These are phyloP conservation scores for Nipponacmea schrenckii DNA, from an alignment of 2,888 invertebrate genomes.

Conservation along the genomic window DNA sequence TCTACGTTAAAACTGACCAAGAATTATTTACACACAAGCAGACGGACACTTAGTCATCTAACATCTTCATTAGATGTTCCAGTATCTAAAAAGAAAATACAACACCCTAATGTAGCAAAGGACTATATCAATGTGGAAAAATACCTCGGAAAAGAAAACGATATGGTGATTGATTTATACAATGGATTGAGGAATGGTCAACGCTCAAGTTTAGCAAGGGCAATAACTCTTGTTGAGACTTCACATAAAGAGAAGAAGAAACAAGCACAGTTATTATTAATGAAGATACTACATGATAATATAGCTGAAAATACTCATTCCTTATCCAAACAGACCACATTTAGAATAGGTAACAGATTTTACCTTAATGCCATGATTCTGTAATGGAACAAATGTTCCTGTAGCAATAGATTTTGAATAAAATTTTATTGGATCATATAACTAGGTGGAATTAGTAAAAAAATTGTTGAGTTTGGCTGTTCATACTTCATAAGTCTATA, in stretches of 20 bases:
- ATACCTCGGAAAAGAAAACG: constrained; percentile 10
- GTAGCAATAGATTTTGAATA: no score
- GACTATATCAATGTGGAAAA: constrained; percentile 1
- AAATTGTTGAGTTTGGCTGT: no score
- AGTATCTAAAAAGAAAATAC: background rate
- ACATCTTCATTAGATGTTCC: background rate
- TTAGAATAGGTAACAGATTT: constrained; percentile 65
- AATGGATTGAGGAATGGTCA: constrained; percentile 55
- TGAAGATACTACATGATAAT: constrained; percentile 56
- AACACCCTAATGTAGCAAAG: background rate
- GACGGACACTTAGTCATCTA: no score
- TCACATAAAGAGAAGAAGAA: constrained; percentile 66
- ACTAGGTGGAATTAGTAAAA: no score
- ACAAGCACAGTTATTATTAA: constrained; percentile 66
- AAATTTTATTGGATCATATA: no score
- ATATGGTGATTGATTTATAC: constrained; percentile 42
- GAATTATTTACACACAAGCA: no score
- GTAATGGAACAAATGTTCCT: no score
- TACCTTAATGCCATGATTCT: no score
- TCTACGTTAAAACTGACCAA: no score
- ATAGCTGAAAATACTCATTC: constrained; percentile 37
- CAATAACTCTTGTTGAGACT: constrained; percentile 71
- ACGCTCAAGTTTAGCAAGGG: constrained; percentile 68
- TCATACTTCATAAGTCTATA: no score
- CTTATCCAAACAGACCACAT: constrained; percentile 46